phyloP scores from a whole-genome alignment of 1,140 invertebrate species.

The Eulimnadia texana region DNA sequence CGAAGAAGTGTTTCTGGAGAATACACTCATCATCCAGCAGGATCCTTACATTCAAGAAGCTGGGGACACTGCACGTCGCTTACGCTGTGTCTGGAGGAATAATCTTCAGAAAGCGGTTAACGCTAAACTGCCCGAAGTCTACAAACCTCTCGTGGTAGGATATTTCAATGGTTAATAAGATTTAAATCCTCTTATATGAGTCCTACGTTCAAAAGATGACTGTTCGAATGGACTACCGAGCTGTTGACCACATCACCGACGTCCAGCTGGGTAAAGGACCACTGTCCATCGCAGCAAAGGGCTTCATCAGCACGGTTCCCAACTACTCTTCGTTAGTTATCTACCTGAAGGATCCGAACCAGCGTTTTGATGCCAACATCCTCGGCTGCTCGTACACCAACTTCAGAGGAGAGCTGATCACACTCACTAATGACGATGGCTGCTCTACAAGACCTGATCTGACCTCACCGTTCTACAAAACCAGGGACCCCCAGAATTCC shows the following conservation, averaged over 20 bases:
- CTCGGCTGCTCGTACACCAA: background rate
- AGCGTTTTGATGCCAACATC: background rate
- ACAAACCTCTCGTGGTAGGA: background rate
- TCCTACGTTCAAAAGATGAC: background rate
- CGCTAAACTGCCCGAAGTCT: conserved; percentile 1
- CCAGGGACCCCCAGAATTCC: background rate
- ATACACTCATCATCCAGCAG: conserved; percentile 26
- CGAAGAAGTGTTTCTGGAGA: conserved; percentile 24
- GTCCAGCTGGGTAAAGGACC: background rate
- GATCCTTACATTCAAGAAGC: conserved; percentile 24
- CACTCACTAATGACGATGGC: background rate
- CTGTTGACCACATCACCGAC: background rate
- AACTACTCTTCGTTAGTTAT: background rate
- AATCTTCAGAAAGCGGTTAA: conserved; percentile 21
- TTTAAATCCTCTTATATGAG: background rate
- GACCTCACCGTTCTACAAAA: conserved; percentile 8
- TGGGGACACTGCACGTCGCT: conserved; percentile 23
- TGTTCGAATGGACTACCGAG: background rate
- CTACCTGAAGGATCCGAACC: conserved; percentile 3
- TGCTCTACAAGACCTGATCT: conserved; percentile 6
- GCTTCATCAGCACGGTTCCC: background rate
- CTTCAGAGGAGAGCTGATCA: background rate
- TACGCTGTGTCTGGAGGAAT: conserved; percentile 25
- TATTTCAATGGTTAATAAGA: background rate
- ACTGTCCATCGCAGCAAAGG: background rate